Evolutionary conservation across 2,888 invertebrate species (phyloP).

Genomic region (Dynastes grantii): DNA sequence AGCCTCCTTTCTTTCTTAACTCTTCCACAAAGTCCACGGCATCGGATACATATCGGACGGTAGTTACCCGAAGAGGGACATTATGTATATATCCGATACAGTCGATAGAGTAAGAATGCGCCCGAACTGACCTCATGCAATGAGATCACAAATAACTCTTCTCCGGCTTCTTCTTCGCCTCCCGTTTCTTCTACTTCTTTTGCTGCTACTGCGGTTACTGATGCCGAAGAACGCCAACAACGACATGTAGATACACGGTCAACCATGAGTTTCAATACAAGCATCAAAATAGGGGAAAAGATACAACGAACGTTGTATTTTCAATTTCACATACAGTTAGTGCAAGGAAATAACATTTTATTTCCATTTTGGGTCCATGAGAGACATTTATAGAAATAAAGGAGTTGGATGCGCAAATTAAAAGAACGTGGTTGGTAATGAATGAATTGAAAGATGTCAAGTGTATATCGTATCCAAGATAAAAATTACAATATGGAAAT

Average conservation of each 20-base stretch:
- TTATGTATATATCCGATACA: conserved; percentile 59
- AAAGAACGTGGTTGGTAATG: too few relatives aligned
- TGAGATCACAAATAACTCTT: conserved; percentile 50
- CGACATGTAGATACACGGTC: neutral
- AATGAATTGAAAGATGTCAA: too few relatives aligned
- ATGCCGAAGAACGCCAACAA: conserved; percentile 23
- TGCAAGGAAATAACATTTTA: neutral
- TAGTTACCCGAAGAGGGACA: conserved; percentile 57
- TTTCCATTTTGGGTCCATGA: neutral
- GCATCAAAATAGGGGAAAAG: too few relatives aligned
- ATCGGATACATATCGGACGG: conserved; percentile 61
- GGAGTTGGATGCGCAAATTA: too few relatives aligned
- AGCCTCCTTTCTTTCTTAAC: conserved; percentile 37
- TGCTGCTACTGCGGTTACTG: conserved; percentile 7
- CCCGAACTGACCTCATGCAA: conserved; percentile 55
- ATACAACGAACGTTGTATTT: neutral
- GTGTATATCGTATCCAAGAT: too few relatives aligned
- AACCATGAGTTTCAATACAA: neutral
- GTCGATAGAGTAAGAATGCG: conserved; percentile 58
- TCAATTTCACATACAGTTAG: too few relatives aligned
- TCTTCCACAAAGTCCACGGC: conserved; percentile 59
- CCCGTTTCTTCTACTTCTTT: conserved; percentile 19
- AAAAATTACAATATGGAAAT: too few relatives aligned
- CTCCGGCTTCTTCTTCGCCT: conserved; percentile 31
- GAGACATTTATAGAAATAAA: too few relatives aligned